Conservation (phyloP, 2,797 vertebrate genomes). For the Acanthurus tractus region DNA sequence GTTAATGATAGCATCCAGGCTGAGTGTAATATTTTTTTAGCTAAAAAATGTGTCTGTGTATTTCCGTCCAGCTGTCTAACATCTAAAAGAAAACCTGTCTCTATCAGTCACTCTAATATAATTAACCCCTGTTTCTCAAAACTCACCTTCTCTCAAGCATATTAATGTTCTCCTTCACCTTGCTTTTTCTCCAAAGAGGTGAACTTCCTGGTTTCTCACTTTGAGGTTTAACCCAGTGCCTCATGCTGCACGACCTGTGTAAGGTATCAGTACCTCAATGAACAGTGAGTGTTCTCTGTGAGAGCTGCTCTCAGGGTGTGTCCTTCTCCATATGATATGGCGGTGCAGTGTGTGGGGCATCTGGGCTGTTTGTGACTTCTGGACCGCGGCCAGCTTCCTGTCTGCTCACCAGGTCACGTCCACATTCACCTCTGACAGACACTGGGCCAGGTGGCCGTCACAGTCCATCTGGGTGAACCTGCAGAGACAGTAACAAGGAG, state of each 20-base stretch:
- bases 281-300: not conserved
- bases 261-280: not conserved
- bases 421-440: slow-evolving; percentile 90
- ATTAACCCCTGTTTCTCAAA: not conserved
- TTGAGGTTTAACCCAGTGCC: not conserved
- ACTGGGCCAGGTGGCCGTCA: slow-evolving; percentile 92
- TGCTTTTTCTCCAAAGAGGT: not conserved
- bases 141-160: not conserved
- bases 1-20: not conserved
- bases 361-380: slow-evolving; percentile 7
- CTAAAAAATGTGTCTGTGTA: not conserved
- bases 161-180: not conserved
- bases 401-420: slow-evolving; percentile 90
- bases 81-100: not conserved
- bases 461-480: slow-evolving; percentile 90
- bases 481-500: slow-evolving; percentile 47
- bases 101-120: not conserved
- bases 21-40: not conserved
- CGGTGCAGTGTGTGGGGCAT: not conserved
- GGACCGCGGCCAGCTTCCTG: slow-evolving; percentile 31
- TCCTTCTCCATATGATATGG: not conserved
- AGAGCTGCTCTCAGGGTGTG: slow-evolving; percentile 12
- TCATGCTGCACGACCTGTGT: not conserved
- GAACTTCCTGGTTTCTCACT: not conserved
- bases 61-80: slow-evolving; percentile 2